phyloP scores from a whole-genome alignment of 2,113 vertebrate species.

The Alaudala cheleensis region DNA sequence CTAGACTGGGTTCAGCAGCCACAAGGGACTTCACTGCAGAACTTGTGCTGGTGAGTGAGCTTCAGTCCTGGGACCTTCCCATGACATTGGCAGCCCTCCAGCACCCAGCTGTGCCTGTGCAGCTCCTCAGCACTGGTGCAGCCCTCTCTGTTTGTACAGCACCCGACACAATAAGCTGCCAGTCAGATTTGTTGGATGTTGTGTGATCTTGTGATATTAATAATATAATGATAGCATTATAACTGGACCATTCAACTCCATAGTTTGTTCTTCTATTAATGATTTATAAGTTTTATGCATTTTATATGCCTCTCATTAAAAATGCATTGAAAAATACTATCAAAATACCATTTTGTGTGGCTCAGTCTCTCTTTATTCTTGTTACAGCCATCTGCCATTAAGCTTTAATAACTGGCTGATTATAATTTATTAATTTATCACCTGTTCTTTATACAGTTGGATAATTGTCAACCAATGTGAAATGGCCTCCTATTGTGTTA shows the following conservation, averaged over 20 bases:
- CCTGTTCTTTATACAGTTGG: constrained; percentile 62
- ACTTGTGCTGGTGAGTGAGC: neutral
- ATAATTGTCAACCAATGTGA: constrained; percentile 55
- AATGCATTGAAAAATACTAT: constrained; percentile 61
- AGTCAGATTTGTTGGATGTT: neutral
- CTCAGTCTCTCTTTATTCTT: constrained; percentile 31
- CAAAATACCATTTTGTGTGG: constrained; percentile 60
- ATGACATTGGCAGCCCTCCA: neutral
- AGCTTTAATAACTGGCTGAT: constrained; percentile 58
- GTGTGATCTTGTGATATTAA: constrained; percentile 38
- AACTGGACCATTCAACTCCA: constrained; percentile 44
- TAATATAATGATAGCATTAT: constrained; percentile 62
- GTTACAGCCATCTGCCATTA: constrained; percentile 58
- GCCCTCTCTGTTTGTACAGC: neutral
- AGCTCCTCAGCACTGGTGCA: accelerated
- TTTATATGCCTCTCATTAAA: constrained; percentile 67
- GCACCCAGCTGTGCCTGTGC: accelerated
- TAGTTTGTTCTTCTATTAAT: constrained; percentile 63
- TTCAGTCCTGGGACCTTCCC: neutral
- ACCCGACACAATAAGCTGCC: neutral
- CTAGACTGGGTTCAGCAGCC: neutral
- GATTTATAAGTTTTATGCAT: constrained; percentile 68
- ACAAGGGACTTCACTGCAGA: neutral
- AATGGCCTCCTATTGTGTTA: constrained; percentile 63
- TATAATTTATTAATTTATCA: constrained; percentile 76